These are phyloP conservation scores for Eledone cirrhosa DNA, from an alignment of 2,888 invertebrate species.

Conservation along the genomic window DNA sequence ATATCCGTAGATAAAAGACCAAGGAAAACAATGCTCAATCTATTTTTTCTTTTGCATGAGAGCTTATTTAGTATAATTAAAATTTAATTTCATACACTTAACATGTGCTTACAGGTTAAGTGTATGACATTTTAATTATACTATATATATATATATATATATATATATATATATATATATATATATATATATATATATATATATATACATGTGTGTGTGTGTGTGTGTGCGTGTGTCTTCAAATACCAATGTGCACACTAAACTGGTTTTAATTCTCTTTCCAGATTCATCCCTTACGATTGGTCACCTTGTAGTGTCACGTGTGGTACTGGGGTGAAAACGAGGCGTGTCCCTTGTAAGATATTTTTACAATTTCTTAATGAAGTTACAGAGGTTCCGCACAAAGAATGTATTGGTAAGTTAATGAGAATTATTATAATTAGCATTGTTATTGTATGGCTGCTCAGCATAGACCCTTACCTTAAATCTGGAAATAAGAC, in stretches of 20 bases:
- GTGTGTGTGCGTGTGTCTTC: background rate
- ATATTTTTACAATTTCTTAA: slow-evolving; percentile 91
- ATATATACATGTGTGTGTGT: background rate
- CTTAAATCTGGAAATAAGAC: too few species aligned
- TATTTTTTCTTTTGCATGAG: too few species aligned
- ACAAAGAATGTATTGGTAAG: slow-evolving; percentile 83
- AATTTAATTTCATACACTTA: too few species aligned
- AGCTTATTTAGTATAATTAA: too few species aligned
- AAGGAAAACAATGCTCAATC: too few species aligned
- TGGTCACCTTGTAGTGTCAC: slow-evolving; percentile 93
- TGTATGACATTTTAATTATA: too few species aligned
- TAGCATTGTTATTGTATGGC: too few species aligned
- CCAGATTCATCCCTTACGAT: slow-evolving; percentile 89
- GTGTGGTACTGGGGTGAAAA: slow-evolving; percentile 89
- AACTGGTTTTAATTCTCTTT: background rate
- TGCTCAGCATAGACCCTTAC: too few species aligned
- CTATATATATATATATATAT: background rate
- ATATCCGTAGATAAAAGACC: too few species aligned
- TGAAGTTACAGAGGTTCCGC: slow-evolving; percentile 86
- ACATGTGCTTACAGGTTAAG: too few species aligned
- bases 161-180: background rate
- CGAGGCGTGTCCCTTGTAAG: slow-evolving; percentile 85
- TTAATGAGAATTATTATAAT: too few species aligned
- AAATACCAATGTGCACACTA: background rate
- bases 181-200: background rate